Percentiles rank a stretch among this genome's conserved stretches.
Conservation (phyloP, 2,888 invertebrate species). For the Apamea epomidion region DNA sequence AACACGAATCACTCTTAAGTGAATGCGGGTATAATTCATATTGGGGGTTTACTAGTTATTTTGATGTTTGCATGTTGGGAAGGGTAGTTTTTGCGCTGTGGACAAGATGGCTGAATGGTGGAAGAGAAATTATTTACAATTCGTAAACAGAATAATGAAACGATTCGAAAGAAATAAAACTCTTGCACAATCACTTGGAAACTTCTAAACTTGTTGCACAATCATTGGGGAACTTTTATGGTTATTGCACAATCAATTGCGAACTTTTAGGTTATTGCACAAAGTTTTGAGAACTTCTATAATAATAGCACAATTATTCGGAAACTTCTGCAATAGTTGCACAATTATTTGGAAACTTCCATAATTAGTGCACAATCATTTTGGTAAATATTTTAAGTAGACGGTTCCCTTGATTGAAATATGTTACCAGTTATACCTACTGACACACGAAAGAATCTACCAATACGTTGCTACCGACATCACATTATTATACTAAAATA, state of each 20-base stretch:
- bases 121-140: not conserved
- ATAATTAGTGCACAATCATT: not conserved
- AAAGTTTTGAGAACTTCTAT: no score
- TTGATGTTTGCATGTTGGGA: conserved; percentile 3
- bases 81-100: not conserved
- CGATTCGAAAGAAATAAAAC: not conserved
- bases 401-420: not conserved
- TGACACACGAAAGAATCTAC: not conserved
- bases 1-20: conserved; percentile 61
- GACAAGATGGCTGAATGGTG: not conserved
- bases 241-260: not conserved
- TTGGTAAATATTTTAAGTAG: not conserved
- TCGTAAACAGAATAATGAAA: not conserved
- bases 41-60: conserved; percentile 38
- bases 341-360: not conserved
- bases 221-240: not conserved
- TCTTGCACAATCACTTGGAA: not conserved
- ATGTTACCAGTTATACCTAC: not conserved
- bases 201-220: not conserved
- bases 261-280: no score
- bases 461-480: not conserved
- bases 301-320: no score
- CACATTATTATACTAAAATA: not conserved
- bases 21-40: conserved; percentile 67
- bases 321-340: fast-evolving